Percentiles rank a stretch among this genome's conserved stretches.
These are phyloP conservation scores for Grammomys dolichurus DNA, from an alignment of 2,113 vertebrate genomes.

Conservation along the genomic window DNA sequence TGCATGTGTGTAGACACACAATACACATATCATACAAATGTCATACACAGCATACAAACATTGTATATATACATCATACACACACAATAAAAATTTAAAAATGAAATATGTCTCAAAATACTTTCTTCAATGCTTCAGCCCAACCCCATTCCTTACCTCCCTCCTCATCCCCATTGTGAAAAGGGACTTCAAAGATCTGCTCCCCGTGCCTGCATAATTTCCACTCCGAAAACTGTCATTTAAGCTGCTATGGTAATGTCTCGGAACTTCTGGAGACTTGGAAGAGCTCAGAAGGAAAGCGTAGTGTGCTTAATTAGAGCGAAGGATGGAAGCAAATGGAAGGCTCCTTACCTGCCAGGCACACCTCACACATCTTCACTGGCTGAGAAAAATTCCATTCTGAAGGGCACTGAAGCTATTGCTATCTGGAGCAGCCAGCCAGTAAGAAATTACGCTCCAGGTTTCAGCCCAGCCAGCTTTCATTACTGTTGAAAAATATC, in stretches of 20 bases:
- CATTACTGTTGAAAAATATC: slow-evolving; percentile 69
- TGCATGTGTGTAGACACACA: background rate
- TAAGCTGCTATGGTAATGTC: background rate
- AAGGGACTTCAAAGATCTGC: slow-evolving; percentile 24
- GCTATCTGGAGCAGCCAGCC: slow-evolving; percentile 68
- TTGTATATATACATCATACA: background rate
- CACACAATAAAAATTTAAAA: background rate
- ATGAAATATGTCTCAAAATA: background rate
- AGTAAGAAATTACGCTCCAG: slow-evolving; percentile 67
- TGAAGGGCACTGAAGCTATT: slow-evolving; percentile 63
- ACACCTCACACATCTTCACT: slow-evolving; percentile 63
- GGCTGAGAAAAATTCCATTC: slow-evolving; percentile 66
- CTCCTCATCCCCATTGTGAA: background rate
- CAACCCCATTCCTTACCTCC: background rate
- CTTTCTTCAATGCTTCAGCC: background rate
- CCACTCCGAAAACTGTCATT: background rate
- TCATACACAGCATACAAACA: background rate
- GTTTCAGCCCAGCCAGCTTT: slow-evolving; percentile 72
- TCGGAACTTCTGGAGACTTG: slow-evolving; percentile 56
- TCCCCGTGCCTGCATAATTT: background rate
- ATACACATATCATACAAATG: background rate
- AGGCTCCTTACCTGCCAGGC: slow-evolving; percentile 23
- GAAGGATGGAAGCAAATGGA: slow-evolving; percentile 50
- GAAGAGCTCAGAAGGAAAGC: slow-evolving; percentile 30
- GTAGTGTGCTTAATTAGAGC: slow-evolving; percentile 57